phyloP scores from a whole-genome alignment of 2,113 vertebrate genomes.

The Oreochromis aureus region DNA sequence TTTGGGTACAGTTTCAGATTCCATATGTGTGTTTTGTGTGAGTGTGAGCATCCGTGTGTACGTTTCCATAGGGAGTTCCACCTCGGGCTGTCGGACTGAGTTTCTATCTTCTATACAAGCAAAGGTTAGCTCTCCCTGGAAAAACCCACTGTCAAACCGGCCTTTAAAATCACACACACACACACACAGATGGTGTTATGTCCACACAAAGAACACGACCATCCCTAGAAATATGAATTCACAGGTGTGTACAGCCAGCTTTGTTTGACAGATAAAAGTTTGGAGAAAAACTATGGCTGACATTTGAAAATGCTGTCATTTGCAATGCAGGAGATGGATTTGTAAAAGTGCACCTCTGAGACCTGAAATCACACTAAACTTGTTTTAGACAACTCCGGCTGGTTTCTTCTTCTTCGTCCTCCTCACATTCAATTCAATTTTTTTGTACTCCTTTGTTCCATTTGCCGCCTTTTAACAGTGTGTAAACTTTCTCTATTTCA shows the following conservation, averaged over 20 bases:
- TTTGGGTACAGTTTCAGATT: background rate
- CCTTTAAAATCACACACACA: slow-evolving; percentile 13
- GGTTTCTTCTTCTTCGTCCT: background rate
- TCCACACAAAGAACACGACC: background rate
- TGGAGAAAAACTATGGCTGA: background rate
- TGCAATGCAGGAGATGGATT: background rate
- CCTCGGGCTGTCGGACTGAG: slow-evolving; percentile 11
- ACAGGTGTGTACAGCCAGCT: background rate
- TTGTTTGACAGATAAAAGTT: slow-evolving; percentile 2
- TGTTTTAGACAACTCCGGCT: background rate
- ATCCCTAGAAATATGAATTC: background rate
- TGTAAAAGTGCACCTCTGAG: background rate
- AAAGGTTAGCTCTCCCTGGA: slow-evolving; percentile 50
- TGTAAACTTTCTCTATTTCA: background rate
- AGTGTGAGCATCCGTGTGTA: background rate
- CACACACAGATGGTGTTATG: background rate
- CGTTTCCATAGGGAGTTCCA: slow-evolving; percentile 3
- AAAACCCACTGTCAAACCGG: background rate
- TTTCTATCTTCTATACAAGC: slow-evolving; percentile 26
- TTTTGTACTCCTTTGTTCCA: background rate
- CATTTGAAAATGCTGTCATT: slow-evolving; percentile 17
- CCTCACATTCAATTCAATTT: background rate
- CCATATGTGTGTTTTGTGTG: background rate
- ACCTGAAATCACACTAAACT: background rate
- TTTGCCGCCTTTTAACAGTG: background rate